Evolutionary conservation across 2,797 vertebrate species (phyloP), one percentile per base, ranked within the genome.

Genomic region (Centropyge bicolor): DNA sequence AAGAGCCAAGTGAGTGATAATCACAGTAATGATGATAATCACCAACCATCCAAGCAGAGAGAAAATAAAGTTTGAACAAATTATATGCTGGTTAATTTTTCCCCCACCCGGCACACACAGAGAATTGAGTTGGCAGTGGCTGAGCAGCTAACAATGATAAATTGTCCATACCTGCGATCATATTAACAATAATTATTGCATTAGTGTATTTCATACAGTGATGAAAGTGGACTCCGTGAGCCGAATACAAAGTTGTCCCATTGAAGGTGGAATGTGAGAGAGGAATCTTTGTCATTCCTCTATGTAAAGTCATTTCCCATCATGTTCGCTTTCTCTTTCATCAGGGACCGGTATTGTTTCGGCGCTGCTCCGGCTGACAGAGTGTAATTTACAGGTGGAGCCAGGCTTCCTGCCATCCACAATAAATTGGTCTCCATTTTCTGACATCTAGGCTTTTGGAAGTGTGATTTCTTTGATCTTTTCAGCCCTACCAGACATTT

Each of bases 391-490:
- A 90, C 93, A 93, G 93, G 91, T 94, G 91, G 88, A 92, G 85
- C 86, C 88, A 60, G 88, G 86, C 87, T 80, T 87, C 83, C 81
- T 90, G 90, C 88, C 91, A 92, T 88, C 86, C 79, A 76, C 87
- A 77, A 85, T 92, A 93, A 94, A 94, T 93, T 94, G 91, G 81
- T 84, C 90, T 92, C 89, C 77, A 81, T 95, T 94, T 90, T 92
- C 88, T 88, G 93, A 94, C 94, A 93, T 92, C 84, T 64, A 82
- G 76, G 86, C 88, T 93, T 92, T 92, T 83, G 85, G 82, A 90
- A 86, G 89, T 81, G 78, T 84, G 87, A 90, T 90, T 93, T 90
- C 91, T 95, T 94, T 95, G 90, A 94, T 95, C 89, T 91, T 88
- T 88, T 83, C 86, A 84, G 83, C 52, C 85, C 81, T 41, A 82